A percentile compares a stretch with the other conserved stretches of the same genome.
Conservation (phyloP, 2,113 vertebrate species). For the Dipodomys merriami region DNA sequence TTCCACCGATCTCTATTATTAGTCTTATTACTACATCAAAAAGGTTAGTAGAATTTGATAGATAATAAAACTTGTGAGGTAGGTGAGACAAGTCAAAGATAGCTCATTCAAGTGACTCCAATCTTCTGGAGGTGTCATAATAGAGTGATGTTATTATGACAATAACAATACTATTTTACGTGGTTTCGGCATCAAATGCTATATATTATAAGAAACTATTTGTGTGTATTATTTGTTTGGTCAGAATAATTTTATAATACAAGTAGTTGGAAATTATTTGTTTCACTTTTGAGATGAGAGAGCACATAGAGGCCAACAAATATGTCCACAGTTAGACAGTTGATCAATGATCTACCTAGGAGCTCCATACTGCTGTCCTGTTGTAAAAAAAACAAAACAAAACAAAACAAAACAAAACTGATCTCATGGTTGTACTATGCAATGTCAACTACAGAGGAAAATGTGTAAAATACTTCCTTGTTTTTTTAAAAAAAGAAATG, state of each 20-base stretch:
- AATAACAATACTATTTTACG: background rate
- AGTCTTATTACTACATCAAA: background rate
- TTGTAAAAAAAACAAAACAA: background rate
- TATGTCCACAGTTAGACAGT: background rate
- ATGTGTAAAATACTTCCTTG: background rate
- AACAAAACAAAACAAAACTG: background rate
- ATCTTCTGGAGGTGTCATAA: background rate
- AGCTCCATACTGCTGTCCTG: background rate
- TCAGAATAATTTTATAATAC: background rate
- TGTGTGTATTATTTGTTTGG: background rate
- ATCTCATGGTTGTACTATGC: rapidly evolving
- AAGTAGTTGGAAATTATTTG: slow-evolving; percentile 1
- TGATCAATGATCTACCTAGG: background rate
- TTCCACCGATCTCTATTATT: background rate
- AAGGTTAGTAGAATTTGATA: background rate
- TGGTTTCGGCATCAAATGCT: background rate
- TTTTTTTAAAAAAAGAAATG: background rate
- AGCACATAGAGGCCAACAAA: background rate
- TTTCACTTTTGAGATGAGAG: background rate
- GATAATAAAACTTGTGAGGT: background rate
- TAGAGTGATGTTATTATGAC: background rate
- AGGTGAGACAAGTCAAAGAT: background rate
- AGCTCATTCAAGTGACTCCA: background rate
- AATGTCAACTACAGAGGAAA: background rate
- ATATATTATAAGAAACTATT: background rate